phyloP scores from a whole-genome alignment of 2,797 vertebrate species.

The Paedocypris micromegethes region DNA sequence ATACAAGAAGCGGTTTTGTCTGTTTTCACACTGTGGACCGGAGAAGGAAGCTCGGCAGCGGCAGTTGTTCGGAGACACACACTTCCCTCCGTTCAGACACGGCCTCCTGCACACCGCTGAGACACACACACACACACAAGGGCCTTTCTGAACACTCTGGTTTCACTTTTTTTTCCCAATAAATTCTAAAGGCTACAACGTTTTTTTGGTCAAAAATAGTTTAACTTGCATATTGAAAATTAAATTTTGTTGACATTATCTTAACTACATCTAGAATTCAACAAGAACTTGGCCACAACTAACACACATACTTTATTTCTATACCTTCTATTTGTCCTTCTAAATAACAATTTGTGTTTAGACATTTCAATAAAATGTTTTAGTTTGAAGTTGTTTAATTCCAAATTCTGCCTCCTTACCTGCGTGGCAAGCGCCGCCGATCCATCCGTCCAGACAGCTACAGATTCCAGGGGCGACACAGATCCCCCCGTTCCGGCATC shows the following conservation, averaged over 20 bases:
- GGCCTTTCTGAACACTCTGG: slow-evolving; percentile 3
- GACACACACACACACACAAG: background rate
- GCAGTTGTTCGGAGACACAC: slow-evolving; percentile 75
- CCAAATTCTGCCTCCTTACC: slow-evolving; percentile 59
- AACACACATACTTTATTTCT: too few relatives aligned
- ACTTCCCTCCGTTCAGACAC: slow-evolving; percentile 80
- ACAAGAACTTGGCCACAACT: too few relatives aligned
- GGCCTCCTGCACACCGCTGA: slow-evolving; percentile 71
- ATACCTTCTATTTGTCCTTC: too few relatives aligned
- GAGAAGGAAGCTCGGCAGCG: slow-evolving; percentile 70
- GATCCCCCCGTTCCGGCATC: slow-evolving; percentile 76
- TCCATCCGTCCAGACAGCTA: slow-evolving; percentile 80
- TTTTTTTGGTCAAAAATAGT: too few relatives aligned
- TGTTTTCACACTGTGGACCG: slow-evolving; percentile 72
- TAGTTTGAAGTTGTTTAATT: too few relatives aligned
- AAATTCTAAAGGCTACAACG: too few relatives aligned
- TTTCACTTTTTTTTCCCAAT: background rate
- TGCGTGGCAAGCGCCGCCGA: slow-evolving; percentile 78
- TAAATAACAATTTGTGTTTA: too few relatives aligned
- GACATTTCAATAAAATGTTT: too few relatives aligned
- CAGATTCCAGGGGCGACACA: slow-evolving; percentile 83
- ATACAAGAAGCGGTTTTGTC: slow-evolving; percentile 55
- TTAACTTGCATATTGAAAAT: too few relatives aligned
- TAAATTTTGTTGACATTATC: too few relatives aligned
- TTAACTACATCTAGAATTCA: too few relatives aligned